Base-by-base conservation (phyloP, 2,888 invertebrate genomes). In the Drosophila nr. perissopoda region DNA sequence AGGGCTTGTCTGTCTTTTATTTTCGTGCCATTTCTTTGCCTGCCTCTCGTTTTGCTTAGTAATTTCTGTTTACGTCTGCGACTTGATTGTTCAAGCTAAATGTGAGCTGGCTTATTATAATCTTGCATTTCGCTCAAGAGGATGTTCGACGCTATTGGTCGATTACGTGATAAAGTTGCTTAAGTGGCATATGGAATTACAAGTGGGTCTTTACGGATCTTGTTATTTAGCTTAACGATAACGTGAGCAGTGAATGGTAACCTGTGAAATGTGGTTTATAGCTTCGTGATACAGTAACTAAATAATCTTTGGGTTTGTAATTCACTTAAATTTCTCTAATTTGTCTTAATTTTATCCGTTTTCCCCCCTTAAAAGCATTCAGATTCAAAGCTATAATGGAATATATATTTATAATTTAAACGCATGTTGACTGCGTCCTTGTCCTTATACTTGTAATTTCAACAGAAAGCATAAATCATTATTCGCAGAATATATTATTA, bases 1-100 rank as follows among this genome's bases (percentile, higher is more conserved):
- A 79, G 82, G 86, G 84, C 66, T 74, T 60, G 75, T 57, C 61
- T 56, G 77, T 59, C 51, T 71, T 62, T 64, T 52, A 66, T 75
- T 62, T 67, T 33, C 70, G 46, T 33, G 61, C 58, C 40, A 71
- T 78, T 75, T 75, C 73, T 75, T 64, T 79, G 62, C 57, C 52
- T 51, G 59, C 33, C 51, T 42, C 40, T 46, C 16, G 46, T 25
- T 25, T 46, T 46, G 46, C 46, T 46, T 46, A 36, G 33, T 48
- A 33, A 70, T 65, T 75, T 57, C 27, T 48, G 54, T 21, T 56
- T 40, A 27, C 49, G 59, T 62, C 53, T 54, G 27, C 42, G n/a
- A 64, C 11, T 57, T 53, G 52, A 31, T 70, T 70, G 42, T 40
- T 21, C 25, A n/a, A 57, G 57, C 60, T 42, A 40, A 67, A 61